phyloP scores from a whole-genome alignment of 2,113 vertebrate species.

The Pedionomus torquatus region DNA sequence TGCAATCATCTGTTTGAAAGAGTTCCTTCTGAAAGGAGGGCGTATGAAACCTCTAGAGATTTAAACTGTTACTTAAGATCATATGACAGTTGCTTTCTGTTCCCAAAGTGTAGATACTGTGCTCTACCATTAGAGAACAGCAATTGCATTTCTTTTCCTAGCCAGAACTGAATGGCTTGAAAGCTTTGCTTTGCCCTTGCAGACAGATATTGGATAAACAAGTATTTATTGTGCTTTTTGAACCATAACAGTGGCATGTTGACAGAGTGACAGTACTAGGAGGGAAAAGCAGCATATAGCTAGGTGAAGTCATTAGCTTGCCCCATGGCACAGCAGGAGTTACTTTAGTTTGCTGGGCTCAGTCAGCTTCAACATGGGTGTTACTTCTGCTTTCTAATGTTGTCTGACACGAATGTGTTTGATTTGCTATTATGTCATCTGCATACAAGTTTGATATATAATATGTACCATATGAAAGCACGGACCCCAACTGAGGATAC shows the following conservation, averaged over 20 bases:
- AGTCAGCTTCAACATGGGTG: not conserved
- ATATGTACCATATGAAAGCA: not conserved
- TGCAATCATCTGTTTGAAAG: not conserved
- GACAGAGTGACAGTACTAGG: not conserved
- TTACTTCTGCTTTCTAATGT: slow-evolving; percentile 40
- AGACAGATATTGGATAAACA: not conserved
- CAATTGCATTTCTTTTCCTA: not conserved
- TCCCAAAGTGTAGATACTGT: not conserved
- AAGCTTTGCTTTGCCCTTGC: not conserved
- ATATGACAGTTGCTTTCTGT: fast-evolving
- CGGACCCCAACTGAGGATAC: too few species aligned
- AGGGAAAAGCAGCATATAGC: fast-evolving
- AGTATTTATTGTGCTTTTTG: not conserved
- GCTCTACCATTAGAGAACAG: not conserved
- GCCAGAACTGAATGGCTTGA: not conserved
- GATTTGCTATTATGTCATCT: slow-evolving; percentile 44
- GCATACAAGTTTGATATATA: not conserved
- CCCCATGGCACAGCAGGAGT: not conserved
- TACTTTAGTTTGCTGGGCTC: not conserved
- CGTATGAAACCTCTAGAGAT: not conserved
- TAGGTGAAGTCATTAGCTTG: not conserved
- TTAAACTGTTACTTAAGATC: not conserved
- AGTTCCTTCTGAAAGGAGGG: not conserved
- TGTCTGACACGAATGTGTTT: slow-evolving; percentile 35
- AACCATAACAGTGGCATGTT: not conserved